These are phyloP conservation scores for Notodonta ziczac DNA, from an alignment of 2,888 invertebrate species.

Conservation along the genomic window DNA sequence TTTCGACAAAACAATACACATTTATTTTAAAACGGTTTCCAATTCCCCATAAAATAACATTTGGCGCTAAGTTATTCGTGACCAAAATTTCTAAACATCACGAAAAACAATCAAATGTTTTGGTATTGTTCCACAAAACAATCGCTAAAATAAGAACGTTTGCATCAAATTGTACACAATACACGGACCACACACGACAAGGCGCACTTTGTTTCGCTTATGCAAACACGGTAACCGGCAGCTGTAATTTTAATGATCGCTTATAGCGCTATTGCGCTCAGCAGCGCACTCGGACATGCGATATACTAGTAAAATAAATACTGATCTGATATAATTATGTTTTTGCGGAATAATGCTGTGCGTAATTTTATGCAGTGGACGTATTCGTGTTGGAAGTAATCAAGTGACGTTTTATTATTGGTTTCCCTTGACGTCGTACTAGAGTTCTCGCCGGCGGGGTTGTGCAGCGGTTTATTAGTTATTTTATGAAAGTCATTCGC, in stretches of 20 bases:
- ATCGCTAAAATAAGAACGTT: constrained; percentile 13
- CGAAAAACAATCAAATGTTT: constrained; percentile 6
- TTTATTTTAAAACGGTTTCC: background rate
- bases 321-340: constrained; percentile 44
- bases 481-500: no score
- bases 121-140: constrained; percentile 2
- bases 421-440: background rate
- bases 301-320: constrained; percentile 57
- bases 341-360: background rate
- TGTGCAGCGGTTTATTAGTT: background rate
- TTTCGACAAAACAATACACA: background rate
- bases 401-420: constrained; percentile 21
- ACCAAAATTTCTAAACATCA: background rate
- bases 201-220: constrained; percentile 37
- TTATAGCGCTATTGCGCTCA: constrained; percentile 44
- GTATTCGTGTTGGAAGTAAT: constrained; percentile 23
- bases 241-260: constrained; percentile 43
- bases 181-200: constrained; percentile 37
- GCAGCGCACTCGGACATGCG: constrained; percentile 49
- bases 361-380: constrained; percentile 14
- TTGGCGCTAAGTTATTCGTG: background rate
- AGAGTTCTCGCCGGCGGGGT: background rate
- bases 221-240: constrained; percentile 14
- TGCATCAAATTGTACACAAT: constrained; percentile 7
- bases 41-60: background rate